Percentiles rank a stretch among this genome's conserved stretches.
phyloP scores from a whole-genome alignment of 2,113 vertebrate species.

The Tiliqua scincoides region DNA sequence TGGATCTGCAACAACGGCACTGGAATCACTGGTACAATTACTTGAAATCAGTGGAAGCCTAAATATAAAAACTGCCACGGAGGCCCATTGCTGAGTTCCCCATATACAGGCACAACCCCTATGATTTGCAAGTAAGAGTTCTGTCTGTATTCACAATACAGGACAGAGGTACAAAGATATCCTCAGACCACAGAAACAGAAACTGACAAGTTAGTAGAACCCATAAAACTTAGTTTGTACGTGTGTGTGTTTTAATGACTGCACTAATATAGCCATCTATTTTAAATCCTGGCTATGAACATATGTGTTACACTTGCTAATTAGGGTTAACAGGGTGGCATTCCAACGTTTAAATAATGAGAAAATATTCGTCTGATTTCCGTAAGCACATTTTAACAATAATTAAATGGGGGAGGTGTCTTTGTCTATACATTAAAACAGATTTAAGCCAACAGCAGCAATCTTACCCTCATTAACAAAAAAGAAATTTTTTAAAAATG shows the following conservation, averaged over 20 bases:
- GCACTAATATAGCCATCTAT: neutral
- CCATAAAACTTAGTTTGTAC: neutral
- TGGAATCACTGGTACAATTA: no score
- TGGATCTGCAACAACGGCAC: neutral
- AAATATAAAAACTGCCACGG: neutral
- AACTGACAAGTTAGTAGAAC: neutral
- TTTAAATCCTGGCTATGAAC: neutral
- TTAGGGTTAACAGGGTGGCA: conserved; percentile 42
- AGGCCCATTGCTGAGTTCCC: neutral
- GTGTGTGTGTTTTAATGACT: neutral
- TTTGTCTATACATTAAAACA: conserved; percentile 60
- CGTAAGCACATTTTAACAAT: conserved; percentile 50
- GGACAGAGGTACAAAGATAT: neutral
- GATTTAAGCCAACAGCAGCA: conserved; percentile 59
- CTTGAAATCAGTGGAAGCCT: neutral
- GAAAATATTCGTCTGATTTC: conserved; percentile 34
- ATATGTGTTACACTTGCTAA: neutral
- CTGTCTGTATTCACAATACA: neutral
- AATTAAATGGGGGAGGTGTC: conserved; percentile 36
- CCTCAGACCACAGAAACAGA: neutral
- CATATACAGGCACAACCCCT: neutral
- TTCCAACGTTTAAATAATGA: neutral
- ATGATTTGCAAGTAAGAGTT: neutral
- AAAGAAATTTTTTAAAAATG: conserved; percentile 63
- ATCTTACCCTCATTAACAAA: conserved; percentile 63